Percentiles rank a stretch among this genome's conserved stretches.
phyloP scores from a whole-genome alignment of 2,113 vertebrate genomes.

The Oryzias melastigma region DNA sequence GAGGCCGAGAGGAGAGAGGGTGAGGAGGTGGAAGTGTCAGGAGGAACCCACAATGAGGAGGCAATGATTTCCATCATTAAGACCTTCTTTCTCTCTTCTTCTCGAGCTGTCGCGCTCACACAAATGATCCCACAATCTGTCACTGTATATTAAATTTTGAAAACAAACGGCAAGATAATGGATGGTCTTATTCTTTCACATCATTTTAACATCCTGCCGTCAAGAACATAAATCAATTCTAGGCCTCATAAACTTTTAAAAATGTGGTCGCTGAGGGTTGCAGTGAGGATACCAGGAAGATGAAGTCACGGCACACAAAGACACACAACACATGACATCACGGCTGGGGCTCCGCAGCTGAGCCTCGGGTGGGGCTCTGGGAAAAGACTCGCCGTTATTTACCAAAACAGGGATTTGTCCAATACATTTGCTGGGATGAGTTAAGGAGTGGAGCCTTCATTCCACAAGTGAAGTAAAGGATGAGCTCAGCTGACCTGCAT shows the following conservation, averaged over 20 bases:
- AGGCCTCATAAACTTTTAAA: constrained; percentile 44
- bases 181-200: constrained; percentile 28
- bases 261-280: constrained; percentile 27
- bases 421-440: not conserved
- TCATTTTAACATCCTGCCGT: constrained; percentile 38
- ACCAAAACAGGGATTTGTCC: not conserved
- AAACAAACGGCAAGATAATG: constrained; percentile 16
- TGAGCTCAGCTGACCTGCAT: not conserved
- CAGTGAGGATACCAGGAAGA: constrained; percentile 35
- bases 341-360: constrained; percentile 28
- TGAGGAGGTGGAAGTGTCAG: constrained; percentile 36
- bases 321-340: constrained; percentile 48
- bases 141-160: constrained; percentile 20
- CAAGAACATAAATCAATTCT: constrained; percentile 49
- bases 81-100: not conserved
- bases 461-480: not conserved
- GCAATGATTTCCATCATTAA: not conserved
- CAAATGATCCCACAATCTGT: constrained; percentile 12
- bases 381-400: constrained; percentile 7
- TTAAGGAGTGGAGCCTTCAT: not conserved
- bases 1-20: constrained; percentile 75
- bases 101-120: not conserved
- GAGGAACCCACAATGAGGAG: not conserved
- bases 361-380: constrained; percentile 27
- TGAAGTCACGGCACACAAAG: constrained; percentile 54